Evolutionary conservation across 92 coral and sea anemone species (phyloP).

Genomic region (Pocillopora meandrina): DNA sequence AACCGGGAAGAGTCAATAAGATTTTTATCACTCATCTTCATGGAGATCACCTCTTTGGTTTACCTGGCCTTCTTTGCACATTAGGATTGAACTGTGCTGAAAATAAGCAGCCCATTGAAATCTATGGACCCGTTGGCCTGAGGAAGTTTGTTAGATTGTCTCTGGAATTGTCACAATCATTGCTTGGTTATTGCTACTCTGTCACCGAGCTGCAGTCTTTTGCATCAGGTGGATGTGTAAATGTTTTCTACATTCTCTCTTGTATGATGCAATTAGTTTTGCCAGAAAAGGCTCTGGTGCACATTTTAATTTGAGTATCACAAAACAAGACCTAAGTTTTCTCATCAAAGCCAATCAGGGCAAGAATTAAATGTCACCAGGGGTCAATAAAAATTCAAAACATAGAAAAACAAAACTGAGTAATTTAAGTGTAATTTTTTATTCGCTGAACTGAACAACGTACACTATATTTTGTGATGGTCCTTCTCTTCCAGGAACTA

Average conservation of each 20-base stretch:
- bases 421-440: too few species aligned
- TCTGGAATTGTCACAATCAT: slow-evolving; percentile 77
- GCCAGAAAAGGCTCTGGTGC: too few species aligned
- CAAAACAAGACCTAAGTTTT: too few species aligned
- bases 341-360: too few species aligned
- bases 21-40: slow-evolving; percentile 97
- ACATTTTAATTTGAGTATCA: too few species aligned
- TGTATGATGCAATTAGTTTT: too few species aligned
- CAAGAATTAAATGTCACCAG: too few species aligned
- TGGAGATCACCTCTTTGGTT: slow-evolving; percentile 94
- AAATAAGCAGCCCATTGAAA: slow-evolving; percentile 63
- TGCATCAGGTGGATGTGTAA: slow-evolving; percentile 21
- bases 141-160: slow-evolving; percentile 73
- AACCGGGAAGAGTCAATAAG: slow-evolving; percentile 82
- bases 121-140: slow-evolving; percentile 92
- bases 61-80: slow-evolving; percentile 94
- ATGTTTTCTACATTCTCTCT: not conserved
- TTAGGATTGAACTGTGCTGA: slow-evolving; percentile 74
- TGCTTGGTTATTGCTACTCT: slow-evolving; percentile 76
- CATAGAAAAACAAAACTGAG: too few species aligned
- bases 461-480: not conserved
- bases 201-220: slow-evolving; percentile 79
- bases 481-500: not conserved
- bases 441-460: too few species aligned
- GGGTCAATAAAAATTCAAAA: too few species aligned